A percentile compares a stretch with the other conserved stretches of the same genome.
Conservation (phyloP, 2,888 invertebrate species). For the Xestia xanthographa region DNA sequence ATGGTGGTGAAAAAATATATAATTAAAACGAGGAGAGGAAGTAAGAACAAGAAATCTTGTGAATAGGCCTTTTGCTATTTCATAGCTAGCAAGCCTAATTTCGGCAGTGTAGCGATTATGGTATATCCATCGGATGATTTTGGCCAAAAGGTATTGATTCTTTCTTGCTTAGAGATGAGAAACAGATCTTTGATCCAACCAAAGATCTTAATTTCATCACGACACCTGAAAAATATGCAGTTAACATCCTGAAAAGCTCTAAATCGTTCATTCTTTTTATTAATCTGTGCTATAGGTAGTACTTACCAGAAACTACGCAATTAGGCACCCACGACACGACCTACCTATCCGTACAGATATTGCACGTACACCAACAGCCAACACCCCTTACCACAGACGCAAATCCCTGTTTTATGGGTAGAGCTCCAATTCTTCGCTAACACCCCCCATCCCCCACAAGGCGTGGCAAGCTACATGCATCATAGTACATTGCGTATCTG, state of each 20-base stretch:
- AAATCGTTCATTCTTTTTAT: background rate
- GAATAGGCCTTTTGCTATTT: background rate
- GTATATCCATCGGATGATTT: background rate
- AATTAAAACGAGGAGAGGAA: background rate
- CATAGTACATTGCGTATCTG: constrained; percentile 23
- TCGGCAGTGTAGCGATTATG: background rate
- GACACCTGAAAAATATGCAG: background rate
- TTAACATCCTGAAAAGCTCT: background rate
- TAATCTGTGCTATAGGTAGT: background rate
- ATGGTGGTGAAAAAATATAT: background rate
- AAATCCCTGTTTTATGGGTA: background rate
- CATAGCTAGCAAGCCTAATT: background rate
- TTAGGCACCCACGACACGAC: background rate
- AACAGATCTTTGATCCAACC: background rate
- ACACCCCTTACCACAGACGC: background rate
- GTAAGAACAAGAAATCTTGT: background rate
- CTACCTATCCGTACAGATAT: background rate
- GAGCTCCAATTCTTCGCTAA: background rate
- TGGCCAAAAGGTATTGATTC: background rate
- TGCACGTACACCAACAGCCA: background rate
- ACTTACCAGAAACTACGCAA: background rate
- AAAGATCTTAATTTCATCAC: background rate
- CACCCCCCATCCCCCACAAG: background rate
- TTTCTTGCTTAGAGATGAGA: background rate
- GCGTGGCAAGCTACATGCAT: constrained; percentile 37